phyloP scores from a whole-genome alignment of 2,797 vertebrate genomes.

The Euphonia xanthogaster region DNA sequence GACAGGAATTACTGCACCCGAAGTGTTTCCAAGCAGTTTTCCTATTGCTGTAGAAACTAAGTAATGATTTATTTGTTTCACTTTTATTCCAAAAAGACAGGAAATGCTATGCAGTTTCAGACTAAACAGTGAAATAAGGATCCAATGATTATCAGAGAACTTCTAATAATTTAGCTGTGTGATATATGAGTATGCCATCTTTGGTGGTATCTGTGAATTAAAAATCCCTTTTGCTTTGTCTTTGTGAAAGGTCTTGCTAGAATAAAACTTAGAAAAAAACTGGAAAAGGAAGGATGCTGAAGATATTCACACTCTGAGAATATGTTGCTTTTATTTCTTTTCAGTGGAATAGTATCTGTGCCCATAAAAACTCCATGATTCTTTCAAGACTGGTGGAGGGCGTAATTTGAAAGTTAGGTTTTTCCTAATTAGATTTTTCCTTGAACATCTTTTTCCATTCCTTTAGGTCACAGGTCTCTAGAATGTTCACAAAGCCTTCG shows the following conservation, averaged over 20 bases:
- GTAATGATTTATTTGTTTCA: background rate
- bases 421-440: background rate
- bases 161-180: background rate
- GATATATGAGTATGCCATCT: background rate
- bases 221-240: background rate
- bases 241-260: background rate
- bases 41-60: background rate
- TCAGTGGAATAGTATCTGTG: background rate
- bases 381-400: background rate
- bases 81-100: background rate
- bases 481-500: background rate
- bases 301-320: background rate
- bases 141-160: background rate
- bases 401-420: background rate
- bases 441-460: background rate
- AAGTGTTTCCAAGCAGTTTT: background rate
- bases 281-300: background rate
- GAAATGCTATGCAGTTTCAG: background rate
- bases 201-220: background rate
- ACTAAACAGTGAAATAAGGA: background rate
- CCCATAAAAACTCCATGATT: background rate
- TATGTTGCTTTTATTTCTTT: background rate
- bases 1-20: background rate
- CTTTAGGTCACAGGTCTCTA: background rate
- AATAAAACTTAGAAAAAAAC: background rate